Evolutionary conservation across 1,140 invertebrate genomes (phyloP), one percentile per base, ranked within the genome.

Genomic region (Euschistus heros): DNA sequence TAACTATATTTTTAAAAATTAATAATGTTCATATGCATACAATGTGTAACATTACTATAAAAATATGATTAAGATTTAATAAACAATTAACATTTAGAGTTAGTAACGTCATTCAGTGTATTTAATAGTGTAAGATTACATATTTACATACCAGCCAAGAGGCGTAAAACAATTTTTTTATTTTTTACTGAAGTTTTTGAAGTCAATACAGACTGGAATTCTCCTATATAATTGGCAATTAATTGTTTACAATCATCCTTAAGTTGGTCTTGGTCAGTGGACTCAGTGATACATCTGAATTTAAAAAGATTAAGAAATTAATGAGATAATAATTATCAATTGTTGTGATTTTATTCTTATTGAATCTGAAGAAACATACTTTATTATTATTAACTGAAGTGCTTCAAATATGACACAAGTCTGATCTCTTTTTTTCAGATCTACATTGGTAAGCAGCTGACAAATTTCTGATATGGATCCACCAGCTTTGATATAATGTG

Each of bases 241-340:
- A 57, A 57, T 15, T 57, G 54, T 57, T 57, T 57, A 57, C 54
- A 57, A 17, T 57, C 54, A 24, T 57, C 54, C 26, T 26, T 15
- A 6, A 57, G 26, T 24, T 57, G 18, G 26, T 22, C 24, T 24
- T 26, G 18, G 24, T 57, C 54, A 3, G 54, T 4, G 15, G 7
- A 57, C 24, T 57, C 54, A 57, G 54, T 57, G 10, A 57, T 57
- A 57, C 2, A 57, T 7, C 54, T 57, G 14, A 57, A 26, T 6
- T 24, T 17, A 8, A 57, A 26, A 57, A 24, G 7, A 4, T 10
- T 10, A 37, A 13, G 2, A 27, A 26, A 27, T 24, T 57, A 24
- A 24, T 8, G 26, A 27, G 6, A 57, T 6, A 57, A 57, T 8
- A 5, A 57, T 24, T 26, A 57, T 2, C 22, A 18, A 3, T 20